phyloP scores from a whole-genome alignment of 2,888 invertebrate species.

The Peribatodes rhomboidaria region DNA sequence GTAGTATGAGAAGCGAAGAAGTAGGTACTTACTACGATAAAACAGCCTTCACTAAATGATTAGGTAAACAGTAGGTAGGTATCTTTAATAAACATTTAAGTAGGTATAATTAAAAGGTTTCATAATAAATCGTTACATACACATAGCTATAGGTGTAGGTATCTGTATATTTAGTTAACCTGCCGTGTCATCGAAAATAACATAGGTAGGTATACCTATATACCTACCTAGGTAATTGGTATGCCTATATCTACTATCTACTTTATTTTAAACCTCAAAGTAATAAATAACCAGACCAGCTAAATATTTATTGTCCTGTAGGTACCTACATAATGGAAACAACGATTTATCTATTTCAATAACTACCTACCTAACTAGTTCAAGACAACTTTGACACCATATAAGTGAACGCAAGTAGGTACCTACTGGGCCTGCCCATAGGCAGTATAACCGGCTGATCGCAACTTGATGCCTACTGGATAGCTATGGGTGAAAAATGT shows the following conservation, averaged over 20 bases:
- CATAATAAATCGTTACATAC: no score
- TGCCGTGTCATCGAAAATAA: not conserved
- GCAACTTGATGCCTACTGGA: slow-evolving; percentile 11
- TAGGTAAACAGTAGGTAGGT: not conserved
- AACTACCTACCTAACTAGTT: slow-evolving; percentile 53
- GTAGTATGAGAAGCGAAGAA: no score
- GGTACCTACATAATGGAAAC: slow-evolving; percentile 29
- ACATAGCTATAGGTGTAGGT: no score
- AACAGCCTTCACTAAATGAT: not conserved
- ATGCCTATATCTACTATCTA: no score
- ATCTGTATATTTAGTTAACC: no score
- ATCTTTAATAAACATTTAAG: no score
- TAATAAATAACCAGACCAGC: not conserved
- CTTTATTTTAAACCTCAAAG: no score
- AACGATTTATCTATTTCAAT: slow-evolving; percentile 42
- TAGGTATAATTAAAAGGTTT: no score
- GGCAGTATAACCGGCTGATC: slow-evolving; percentile 31
- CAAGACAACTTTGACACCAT: slow-evolving; percentile 52
- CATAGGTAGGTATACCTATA: not conserved
- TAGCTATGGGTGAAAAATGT: not conserved
- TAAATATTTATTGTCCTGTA: slow-evolving; percentile 18
- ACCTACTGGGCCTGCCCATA: slow-evolving; percentile 33
- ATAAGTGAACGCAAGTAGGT: slow-evolving; percentile 47
- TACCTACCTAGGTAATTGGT: no score
- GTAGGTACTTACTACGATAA: not conserved